Base-by-base conservation (phyloP, 1,140 invertebrate genomes). In the Tetramorium alpestre region DNA sequence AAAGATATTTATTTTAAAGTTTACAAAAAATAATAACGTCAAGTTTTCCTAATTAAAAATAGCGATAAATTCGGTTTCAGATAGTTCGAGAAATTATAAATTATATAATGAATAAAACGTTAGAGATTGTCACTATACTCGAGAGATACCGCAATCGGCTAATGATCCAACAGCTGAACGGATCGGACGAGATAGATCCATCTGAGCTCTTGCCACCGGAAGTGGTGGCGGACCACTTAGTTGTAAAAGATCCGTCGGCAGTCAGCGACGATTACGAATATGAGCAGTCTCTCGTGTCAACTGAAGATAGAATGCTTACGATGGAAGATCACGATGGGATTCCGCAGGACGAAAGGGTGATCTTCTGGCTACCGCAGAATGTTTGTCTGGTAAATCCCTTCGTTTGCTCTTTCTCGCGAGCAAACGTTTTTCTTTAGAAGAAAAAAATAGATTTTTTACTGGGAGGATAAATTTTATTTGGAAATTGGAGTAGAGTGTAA, bases 351-450 rank as follows among this genome's bases (percentile, higher is more conserved):
- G 7, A 82, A n/a, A 60, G 13, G 13, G 6, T 78, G 11, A 25
- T 91, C 69, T 87, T 89, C 72, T 93, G 91, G 92, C 13, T 93
- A 0, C 41, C 87, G 0, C 54, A 81, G 1, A 38, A 93, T 3
- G 25, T 88, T 25, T 91, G 86, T 28, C n/a, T 91, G 49, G 92
- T 92, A 89, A 90, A 72, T 58, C 16, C 2, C 8, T 56, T 75
- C 1, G 3, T 56, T 38, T 41, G 3, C 1, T 41, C 3, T 22
- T 3, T 3, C 13, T 56, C 22, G 22, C n/a, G 11, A 54, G 28
- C 0, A 41, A 41, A n/a, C 4, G 0, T 60, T 28, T 28, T 16
- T 67, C 3, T 22, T 67, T 41, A 11, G 22, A 44, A 44, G 8
- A 18, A 44, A 67, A 41, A 44, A 10, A 13, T 5, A 67, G 2